Conservation (phyloP, 2,797 vertebrate species). For the Tragopan temminckii region DNA sequence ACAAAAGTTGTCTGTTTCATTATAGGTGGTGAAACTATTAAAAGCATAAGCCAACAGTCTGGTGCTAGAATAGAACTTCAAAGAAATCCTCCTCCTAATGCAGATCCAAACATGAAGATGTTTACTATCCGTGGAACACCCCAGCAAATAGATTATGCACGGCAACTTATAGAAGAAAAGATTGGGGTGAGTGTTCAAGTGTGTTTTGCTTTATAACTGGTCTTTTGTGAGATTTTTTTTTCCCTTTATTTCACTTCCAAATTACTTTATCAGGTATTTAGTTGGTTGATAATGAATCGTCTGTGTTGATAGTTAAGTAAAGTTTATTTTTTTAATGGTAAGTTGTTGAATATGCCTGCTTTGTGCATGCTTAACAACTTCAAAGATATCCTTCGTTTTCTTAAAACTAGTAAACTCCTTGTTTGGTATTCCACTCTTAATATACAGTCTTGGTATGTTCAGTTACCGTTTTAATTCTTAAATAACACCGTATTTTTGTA, state of each 20-base stretch:
- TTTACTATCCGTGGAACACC: conserved; percentile 97
- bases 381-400: not conserved
- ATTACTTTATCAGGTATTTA: not conserved
- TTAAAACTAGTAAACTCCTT: not conserved
- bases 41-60: conserved; percentile 98
- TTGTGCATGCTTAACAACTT: accelerated
- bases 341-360: accelerated
- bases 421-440: not conserved
- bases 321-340: not conserved
- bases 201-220: not conserved
- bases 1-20: not conserved
- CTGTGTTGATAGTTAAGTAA: not conserved
- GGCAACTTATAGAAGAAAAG: conserved; percentile 98
- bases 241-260: not conserved
- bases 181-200: conserved; percentile 89
- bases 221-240: not conserved
- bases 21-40: conserved; percentile 98
- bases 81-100: conserved; percentile 96
- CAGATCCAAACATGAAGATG: conserved; percentile 98
- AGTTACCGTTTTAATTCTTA: not conserved
- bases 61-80: conserved; percentile 98
- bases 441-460: not conserved
- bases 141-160: conserved; percentile 98
- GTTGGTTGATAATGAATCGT: not conserved
- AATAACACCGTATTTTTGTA: not conserved